phyloP scores from a whole-genome alignment of 2,113 vertebrate species.

The Nicator chloris region DNA sequence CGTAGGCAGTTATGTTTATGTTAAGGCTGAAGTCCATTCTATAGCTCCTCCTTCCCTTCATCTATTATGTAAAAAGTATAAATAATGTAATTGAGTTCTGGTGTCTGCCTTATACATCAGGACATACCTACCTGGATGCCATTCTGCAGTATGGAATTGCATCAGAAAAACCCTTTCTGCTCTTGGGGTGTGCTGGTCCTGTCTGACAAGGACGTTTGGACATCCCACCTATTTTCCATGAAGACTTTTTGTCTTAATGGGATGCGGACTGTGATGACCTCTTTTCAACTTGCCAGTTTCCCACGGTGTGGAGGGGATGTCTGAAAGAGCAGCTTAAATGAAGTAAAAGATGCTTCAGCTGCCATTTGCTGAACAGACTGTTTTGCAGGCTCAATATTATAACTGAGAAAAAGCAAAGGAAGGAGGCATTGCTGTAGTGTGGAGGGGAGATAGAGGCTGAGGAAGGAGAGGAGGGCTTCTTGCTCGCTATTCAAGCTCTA shows the following conservation, averaged over 20 bases:
- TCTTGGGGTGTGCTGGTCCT: neutral
- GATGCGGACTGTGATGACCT: neutral
- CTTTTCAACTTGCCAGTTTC: neutral
- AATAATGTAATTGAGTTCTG: neutral
- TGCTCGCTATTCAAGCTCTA: neutral
- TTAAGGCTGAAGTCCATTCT: neutral
- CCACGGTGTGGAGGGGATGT: neutral
- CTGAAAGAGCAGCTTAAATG: neutral
- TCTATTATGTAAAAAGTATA: neutral
- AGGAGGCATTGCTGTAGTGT: neutral
- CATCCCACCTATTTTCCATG: neutral
- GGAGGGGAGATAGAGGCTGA: neutral
- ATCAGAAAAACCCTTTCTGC: neutral
- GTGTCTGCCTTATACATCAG: neutral
- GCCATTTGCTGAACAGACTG: neutral
- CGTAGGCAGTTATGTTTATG: neutral
- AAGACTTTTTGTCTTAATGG: neutral
- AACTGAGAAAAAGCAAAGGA: neutral
- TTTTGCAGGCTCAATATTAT: neutral
- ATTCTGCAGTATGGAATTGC: neutral
- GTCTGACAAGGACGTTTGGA: neutral
- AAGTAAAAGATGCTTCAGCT: neutral
- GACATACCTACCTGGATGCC: neutral
- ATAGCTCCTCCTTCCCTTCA: neutral
- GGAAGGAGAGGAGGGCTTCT: neutral